Percentiles rank a stretch among this genome's conserved stretches.
phyloP scores from a whole-genome alignment of 2,797 vertebrate genomes.

The Melanotaenia boesemani region DNA sequence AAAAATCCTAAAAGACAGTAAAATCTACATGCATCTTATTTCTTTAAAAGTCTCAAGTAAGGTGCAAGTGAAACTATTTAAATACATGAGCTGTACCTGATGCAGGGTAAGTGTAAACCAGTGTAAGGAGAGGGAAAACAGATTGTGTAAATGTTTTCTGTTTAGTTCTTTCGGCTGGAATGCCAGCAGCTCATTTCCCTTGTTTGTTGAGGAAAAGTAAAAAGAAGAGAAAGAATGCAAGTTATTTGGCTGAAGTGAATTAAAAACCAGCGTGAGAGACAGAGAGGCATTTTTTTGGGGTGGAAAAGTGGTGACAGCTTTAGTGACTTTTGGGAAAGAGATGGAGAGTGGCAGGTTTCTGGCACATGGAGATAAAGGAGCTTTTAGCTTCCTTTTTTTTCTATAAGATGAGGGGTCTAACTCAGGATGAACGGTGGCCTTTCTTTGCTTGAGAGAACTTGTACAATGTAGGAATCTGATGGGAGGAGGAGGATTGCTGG shows the following conservation, averaged over 20 bases:
- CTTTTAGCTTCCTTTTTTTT: conserved; percentile 11
- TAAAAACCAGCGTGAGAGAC: conserved; percentile 18
- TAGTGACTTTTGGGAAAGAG: conserved; percentile 5
- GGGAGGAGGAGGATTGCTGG: conserved; percentile 59
- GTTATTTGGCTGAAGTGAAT: conserved; percentile 38
- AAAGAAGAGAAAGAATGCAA: conserved; percentile 29
- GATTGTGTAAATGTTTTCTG: no score
- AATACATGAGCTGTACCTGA: no score
- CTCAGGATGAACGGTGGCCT: conserved; percentile 19
- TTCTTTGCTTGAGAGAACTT: conserved; percentile 34
- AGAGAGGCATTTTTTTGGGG: not conserved
- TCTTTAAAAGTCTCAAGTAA: no score
- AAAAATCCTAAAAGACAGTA: no score
- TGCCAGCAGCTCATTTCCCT: not conserved
- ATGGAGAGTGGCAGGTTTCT: conserved; percentile 31
- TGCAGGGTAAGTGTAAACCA: no score
- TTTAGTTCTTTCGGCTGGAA: no score
- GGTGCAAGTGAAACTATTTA: no score
- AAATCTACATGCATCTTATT: no score
- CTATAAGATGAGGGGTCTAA: conserved; percentile 5
- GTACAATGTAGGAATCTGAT: conserved; percentile 51
- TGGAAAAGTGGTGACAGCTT: conserved; percentile 24
- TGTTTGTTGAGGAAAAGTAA: not conserved
- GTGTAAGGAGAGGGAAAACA: no score
- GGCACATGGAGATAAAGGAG: conserved; percentile 6